Percentiles rank a stretch among this genome's conserved stretches.
Evolutionary conservation across 2,888 invertebrate genomes (phyloP).

Genomic region (Criorhina ranunculi): DNA sequence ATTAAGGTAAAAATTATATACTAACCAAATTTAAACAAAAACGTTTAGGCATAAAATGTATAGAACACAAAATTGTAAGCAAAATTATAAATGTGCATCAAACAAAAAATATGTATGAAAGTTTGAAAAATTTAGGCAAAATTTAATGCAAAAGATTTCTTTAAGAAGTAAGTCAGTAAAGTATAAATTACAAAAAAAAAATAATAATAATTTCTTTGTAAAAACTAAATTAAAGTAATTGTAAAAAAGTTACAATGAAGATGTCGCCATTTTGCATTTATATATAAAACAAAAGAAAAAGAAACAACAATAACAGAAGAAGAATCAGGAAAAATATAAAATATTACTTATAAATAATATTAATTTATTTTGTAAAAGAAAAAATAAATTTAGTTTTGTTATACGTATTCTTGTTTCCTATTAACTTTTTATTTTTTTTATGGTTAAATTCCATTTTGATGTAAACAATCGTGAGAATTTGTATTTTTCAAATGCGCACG

Average conservation of each 20-base stretch:
- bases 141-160: constrained; percentile 66
- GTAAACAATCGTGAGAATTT: constrained; percentile 17
- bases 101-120: constrained; percentile 77
- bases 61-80: constrained; percentile 73
- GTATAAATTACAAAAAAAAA: constrained; percentile 77
- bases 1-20: constrained; percentile 73
- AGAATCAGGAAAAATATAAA: constrained; percentile 52
- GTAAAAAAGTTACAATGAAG: constrained; percentile 78
- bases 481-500: constrained; percentile 49
- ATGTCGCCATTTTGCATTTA: constrained; percentile 84
- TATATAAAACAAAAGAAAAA: constrained; percentile 48
- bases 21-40: constrained; percentile 60
- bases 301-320: not conserved
- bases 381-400: constrained; percentile 44
- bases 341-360: constrained; percentile 56
- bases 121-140: constrained; percentile 76
- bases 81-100: constrained; percentile 62
- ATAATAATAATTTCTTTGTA: constrained; percentile 84
- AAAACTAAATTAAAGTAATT: constrained; percentile 78
- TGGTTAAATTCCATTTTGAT: constrained; percentile 16
- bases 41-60: constrained; percentile 77
- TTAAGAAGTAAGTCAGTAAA: constrained; percentile 75
- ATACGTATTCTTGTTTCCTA: constrained; percentile 64
- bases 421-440: constrained; percentile 38
- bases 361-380: constrained; percentile 60